Evolutionary conservation across 2,797 vertebrate species (phyloP).

Genomic region (Protosalanx chinensis): DNA sequence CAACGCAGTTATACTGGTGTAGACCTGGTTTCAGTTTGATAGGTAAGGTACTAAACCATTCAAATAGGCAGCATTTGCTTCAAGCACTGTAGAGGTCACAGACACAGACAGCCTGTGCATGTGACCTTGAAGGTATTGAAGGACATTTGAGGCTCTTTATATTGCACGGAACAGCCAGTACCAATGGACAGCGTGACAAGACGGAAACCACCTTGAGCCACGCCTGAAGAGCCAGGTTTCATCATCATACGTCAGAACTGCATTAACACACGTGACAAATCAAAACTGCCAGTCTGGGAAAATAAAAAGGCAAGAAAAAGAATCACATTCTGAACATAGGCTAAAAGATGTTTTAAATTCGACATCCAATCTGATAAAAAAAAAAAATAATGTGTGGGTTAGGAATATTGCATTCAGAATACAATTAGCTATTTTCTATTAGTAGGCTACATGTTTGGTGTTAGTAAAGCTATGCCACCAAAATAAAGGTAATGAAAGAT

Average conservation of each 20-base stretch:
- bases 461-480: slow-evolving; percentile 72
- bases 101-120: slow-evolving; percentile 32
- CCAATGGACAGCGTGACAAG: slow-evolving; percentile 33
- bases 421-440: slow-evolving; percentile 56
- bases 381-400: slow-evolving; percentile 34
- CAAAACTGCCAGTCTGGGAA: slow-evolving; percentile 40
- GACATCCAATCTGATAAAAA: slow-evolving; percentile 28
- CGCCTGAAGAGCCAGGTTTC: slow-evolving; percentile 10
- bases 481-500: slow-evolving; percentile 40
- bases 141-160: slow-evolving; percentile 40
- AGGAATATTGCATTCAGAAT: slow-evolving; percentile 40
- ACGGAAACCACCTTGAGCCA: slow-evolving; percentile 12
- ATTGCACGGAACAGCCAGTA: slow-evolving; percentile 37
- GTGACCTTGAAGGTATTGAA: slow-evolving; percentile 25
- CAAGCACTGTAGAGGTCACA: slow-evolving; percentile 42
- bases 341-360: slow-evolving; percentile 28
- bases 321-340: background rate
- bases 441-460: slow-evolving; percentile 41
- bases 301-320: background rate
- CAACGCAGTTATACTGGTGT: slow-evolving; percentile 19
- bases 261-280: slow-evolving; percentile 21
- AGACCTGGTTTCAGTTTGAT: slow-evolving; percentile 42
- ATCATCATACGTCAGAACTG: background rate
- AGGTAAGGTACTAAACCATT: slow-evolving; percentile 30
- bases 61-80: slow-evolving; percentile 27